A percentile compares a stretch with the other conserved stretches of the same genome.
Evolutionary conservation across 2,113 vertebrate genomes (phyloP).

Genomic region (Procavia capensis): DNA sequence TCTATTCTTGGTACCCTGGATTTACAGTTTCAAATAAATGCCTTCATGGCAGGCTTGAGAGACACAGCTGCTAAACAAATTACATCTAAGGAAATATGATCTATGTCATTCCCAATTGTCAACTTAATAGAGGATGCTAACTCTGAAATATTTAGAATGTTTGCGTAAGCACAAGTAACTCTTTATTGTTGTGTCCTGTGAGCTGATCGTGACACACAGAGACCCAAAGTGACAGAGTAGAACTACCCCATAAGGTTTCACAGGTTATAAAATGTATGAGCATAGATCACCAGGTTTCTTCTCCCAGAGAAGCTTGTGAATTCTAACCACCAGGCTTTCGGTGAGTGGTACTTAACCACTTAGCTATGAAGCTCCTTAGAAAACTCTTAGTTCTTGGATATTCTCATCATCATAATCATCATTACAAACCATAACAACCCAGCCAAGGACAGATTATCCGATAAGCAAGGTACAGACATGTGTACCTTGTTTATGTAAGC

Average conservation of each 20-base stretch:
- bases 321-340: background rate
- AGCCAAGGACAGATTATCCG: too few relatives aligned
- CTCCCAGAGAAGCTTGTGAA: background rate
- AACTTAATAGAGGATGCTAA: background rate
- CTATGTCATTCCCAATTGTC: background rate
- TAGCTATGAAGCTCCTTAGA: background rate
- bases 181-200: background rate
- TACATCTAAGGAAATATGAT: background rate
- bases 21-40: slow-evolving; percentile 5
- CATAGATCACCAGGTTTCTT: background rate
- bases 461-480: too few relatives aligned
- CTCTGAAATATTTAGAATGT: slow-evolving; percentile 15
- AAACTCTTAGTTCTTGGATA: background rate
- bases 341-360: background rate
- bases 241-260: background rate
- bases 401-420: background rate
- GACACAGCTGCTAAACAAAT: background rate
- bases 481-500: too few relatives aligned
- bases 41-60: background rate
- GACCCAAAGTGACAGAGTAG: background rate
- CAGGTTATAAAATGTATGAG: background rate
- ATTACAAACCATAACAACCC: background rate
- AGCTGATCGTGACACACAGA: too few relatives aligned
- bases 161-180: background rate
- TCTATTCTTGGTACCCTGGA: background rate